Base-by-base conservation (phyloP, 1,140 invertebrate species). In the Drepana arcuata region DNA sequence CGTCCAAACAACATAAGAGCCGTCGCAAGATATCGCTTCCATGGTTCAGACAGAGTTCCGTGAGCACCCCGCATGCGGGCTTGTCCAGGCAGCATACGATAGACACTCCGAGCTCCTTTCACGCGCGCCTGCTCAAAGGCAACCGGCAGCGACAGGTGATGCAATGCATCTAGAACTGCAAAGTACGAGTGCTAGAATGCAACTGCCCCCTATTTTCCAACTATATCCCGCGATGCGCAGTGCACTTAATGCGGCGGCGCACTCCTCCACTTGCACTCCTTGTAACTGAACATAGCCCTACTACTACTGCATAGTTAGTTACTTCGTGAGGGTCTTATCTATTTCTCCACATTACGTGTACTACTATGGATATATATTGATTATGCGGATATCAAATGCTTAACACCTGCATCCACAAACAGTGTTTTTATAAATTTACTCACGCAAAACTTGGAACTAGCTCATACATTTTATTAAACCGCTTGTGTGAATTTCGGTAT, bases 1-100 rank as follows among this genome's bases (percentile, higher is more conserved):
- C 57, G 26, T 39, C 71, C 34, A 84, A 84, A 69, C 83, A 78
- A 41, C 87, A 89, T 68, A 93, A 93, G 65, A 88, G 88, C 43
- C 87, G 91, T 31, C 87, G 93, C 39, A 95, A 95, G 81, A 95
- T 95, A 51, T 95, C 93, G 25, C 81, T 95, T 59, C 93, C 93
- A 26, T 95, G 93, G 93, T 95, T 95, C 77, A 86, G 92, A 28
- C 92, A 94, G 77, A 88, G 86, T 38, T 93, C 92, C 16, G 87
- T 91, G 41, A 86, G 86, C 56, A 85, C 88, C 47, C 84, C 88
- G 16, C 91, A 92, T 64, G 87, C 89, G 38, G 84, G 86, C 21
- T 87, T 95, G 14, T 88, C 92, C 21, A 87, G 93, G 12, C 93
- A 95, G 73, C 92, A 95, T 64, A 95, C 93, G 74, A 95, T 95